Base-by-base conservation (phyloP, 2,797 vertebrate species). In the Todus mexicanus region DNA sequence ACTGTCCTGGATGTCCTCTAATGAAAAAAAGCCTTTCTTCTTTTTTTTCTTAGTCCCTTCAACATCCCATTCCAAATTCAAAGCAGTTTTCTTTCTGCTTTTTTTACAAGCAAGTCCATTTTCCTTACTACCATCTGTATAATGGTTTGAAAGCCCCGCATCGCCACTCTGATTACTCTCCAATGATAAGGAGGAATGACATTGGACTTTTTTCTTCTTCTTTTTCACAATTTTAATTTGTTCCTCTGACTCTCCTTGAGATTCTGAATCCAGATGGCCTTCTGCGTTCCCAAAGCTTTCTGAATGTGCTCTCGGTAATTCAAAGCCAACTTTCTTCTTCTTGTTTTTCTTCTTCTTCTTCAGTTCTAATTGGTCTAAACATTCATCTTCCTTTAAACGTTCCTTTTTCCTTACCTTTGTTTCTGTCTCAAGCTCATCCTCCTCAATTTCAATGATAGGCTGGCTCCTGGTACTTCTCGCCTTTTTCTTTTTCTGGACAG, bases 401-500 rank as follows among this genome's bases (percentile, higher is more conserved):
- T 90, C 40, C 77, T 81, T 92, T 90, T 95, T 93, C 54, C 27
- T 90, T 59, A 16, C 48, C 57, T 89, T 92, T 10, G 8, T 64
- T 76, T 94, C 90, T 61, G 38, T 74, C 50, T 93, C 68, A 59
- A 15, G 45, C 15, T 51, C 29, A 7, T 19, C 61, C 17, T 14
- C 61, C 38, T 87, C 40, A 29, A 13, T 87, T 77, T 66, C 57
- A 87, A 81, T 17, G 29, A 13, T 0, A 50, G 47, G 40, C 14
- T 72, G 75, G 17, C 33, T 89, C 7, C 22, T 15, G 18, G 10
- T 47, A 9, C 27, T 66, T 73, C 73, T 95, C 60, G 82, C 37
- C 35, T 95, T 97, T 61, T 94, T 97, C 87, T 92, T 96, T 76
- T 94, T 96, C 64, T 90, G 91, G 79, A 60, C 54, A 35, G 33